Evolutionary conservation across 2,888 invertebrate species (phyloP).

Genomic region (Priocnemis perturbator): DNA sequence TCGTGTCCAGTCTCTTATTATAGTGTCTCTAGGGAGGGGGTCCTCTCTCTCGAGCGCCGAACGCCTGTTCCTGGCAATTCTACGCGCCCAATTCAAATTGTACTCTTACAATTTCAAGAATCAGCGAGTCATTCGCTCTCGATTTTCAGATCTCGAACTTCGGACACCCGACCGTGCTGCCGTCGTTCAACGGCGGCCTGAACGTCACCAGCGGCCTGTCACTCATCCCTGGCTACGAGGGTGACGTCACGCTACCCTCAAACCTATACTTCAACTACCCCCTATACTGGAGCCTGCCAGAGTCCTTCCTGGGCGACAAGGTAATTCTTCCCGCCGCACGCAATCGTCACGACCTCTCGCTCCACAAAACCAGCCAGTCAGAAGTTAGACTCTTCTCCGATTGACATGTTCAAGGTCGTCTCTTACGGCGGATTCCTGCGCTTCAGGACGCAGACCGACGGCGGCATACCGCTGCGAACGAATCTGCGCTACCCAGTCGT

Average conservation of each 20-base stretch:
- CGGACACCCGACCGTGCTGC: slow-evolving; percentile 58
- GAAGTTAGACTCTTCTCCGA: not conserved
- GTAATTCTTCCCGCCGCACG: slow-evolving; percentile 69
- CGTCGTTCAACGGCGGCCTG: slow-evolving; percentile 74
- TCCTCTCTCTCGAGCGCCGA: too few species aligned
- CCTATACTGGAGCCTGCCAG: slow-evolving; percentile 89
- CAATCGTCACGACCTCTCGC: not conserved
- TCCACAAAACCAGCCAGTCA: too few species aligned
- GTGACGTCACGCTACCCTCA: slow-evolving; percentile 77
- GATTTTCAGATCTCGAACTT: slow-evolving; percentile 64
- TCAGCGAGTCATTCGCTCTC: too few species aligned
- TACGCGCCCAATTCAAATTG: too few species aligned
- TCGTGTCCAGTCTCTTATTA: too few species aligned
- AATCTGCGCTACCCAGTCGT: slow-evolving; percentile 85
- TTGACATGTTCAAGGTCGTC: slow-evolving; percentile 76
- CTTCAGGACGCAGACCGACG: slow-evolving; percentile 83
- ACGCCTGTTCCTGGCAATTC: too few species aligned
- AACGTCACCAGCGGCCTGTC: slow-evolving; percentile 79
- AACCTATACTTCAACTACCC: slow-evolving; percentile 80
- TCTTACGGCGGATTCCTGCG: slow-evolving; percentile 94
- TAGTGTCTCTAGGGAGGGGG: too few species aligned
- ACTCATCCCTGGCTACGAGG: slow-evolving; percentile 79
- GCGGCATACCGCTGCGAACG: slow-evolving; percentile 78
- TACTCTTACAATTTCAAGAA: too few species aligned
- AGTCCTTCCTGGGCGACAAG: slow-evolving; percentile 89